These are phyloP conservation scores for Meteorus colon DNA, from an alignment of 2,888 invertebrate species.

Conservation along the genomic window DNA sequence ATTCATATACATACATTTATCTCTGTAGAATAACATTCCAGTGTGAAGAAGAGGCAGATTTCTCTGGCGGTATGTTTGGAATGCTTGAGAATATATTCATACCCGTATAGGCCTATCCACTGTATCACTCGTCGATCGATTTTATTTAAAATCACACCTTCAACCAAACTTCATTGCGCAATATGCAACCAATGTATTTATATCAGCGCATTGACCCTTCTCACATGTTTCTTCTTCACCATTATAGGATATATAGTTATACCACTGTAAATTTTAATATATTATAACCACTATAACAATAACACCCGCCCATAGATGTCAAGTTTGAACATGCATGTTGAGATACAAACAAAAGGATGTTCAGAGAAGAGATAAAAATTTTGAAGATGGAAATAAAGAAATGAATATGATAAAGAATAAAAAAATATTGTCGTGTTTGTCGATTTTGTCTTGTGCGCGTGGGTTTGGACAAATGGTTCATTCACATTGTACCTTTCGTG, in stretches of 20 bases:
- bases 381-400: background rate
- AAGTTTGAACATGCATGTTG: background rate
- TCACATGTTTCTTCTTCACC: background rate
- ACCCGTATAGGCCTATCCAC: slow-evolving; percentile 5
- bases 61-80: slow-evolving; percentile 4
- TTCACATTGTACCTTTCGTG: background rate
- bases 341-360: background rate
- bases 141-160: slow-evolving; percentile 6
- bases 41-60: slow-evolving; percentile 8
- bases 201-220: background rate
- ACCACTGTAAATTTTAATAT: too few species aligned
- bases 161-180: slow-evolving; percentile 7
- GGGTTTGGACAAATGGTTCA: background rate
- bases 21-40: slow-evolving; percentile 9
- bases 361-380: background rate
- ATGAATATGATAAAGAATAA: background rate
- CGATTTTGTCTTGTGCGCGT: background rate
- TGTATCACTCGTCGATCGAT: slow-evolving; percentile 9
- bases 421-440: background rate
- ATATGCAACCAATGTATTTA: background rate
- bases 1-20: background rate
- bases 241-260: background rate
- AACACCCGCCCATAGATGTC: background rate
- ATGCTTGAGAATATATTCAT: slow-evolving; percentile 15
- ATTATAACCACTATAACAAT: background rate